Conservation (phyloP, 2,113 vertebrate genomes). For the Pachycephala philippinensis region DNA sequence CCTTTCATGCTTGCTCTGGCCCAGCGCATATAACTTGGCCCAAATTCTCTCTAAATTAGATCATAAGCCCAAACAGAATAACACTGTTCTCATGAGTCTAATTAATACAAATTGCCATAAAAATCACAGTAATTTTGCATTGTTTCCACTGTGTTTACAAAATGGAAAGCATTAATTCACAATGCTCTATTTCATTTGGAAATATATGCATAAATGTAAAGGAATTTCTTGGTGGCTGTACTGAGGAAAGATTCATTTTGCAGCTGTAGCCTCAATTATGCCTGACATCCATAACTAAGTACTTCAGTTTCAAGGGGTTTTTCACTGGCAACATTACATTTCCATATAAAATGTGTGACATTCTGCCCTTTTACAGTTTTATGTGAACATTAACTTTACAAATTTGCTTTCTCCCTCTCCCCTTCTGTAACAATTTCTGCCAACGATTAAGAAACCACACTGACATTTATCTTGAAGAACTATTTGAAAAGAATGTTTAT, state of each 20-base stretch:
- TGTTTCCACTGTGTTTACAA: conserved; percentile 6
- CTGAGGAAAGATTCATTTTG: conserved; percentile 41
- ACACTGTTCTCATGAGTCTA: background rate
- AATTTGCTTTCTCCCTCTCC: background rate
- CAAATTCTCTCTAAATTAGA: background rate
- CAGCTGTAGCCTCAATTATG: conserved; percentile 40
- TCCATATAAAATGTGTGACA: conserved; percentile 31
- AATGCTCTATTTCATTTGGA: conserved; percentile 32
- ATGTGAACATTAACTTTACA: conserved; percentile 21
- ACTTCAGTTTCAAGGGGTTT: conserved; percentile 9
- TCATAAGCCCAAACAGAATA: conserved; percentile 16
- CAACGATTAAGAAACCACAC: background rate
- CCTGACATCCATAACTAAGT: conserved; percentile 28
- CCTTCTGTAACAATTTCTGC: background rate
- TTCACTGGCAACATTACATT: background rate
- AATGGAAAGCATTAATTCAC: conserved; percentile 35
- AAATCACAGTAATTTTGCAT: background rate
- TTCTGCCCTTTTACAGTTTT: conserved; percentile 6
- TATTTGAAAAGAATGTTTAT: background rate
- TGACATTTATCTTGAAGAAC: background rate
- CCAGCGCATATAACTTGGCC: background rate
- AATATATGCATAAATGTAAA: conserved; percentile 48
- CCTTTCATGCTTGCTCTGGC: background rate
- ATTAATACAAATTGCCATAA: conserved; percentile 1
- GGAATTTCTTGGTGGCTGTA: conserved; percentile 12